Evolutionary conservation across 1,140 invertebrate species (phyloP), one percentile per base, ranked within the genome.

Genomic region (Venturia canescens): DNA sequence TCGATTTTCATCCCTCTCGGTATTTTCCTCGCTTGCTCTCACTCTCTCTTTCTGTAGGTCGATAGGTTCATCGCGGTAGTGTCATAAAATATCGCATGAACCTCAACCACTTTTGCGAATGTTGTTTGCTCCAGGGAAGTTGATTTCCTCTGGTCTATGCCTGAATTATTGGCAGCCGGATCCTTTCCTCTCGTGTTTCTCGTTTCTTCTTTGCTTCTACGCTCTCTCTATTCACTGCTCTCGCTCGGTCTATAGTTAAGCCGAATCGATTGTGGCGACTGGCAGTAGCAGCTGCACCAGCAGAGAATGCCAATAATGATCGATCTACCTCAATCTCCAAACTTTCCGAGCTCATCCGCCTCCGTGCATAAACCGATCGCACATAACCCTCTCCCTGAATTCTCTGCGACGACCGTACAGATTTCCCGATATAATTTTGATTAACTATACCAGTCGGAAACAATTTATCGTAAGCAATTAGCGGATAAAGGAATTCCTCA

Each of bases 21-120:
- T n/a, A n/a, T 63, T 23, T 27, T 23, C 27, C 83, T 79, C 66
- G 80, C 60, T 63, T n/a, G 18, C 15, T 57, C 71, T 27, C 48
- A 57, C 71, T 74, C 70, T 7, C n/a, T 9, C 21, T 0, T 3
- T 38, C 38, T 18, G 18, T 44, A 26, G 74, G 18, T 76, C 74
- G 18, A 23, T 57, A 77, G 84, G 38, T 44, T 44, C 16, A 53
- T 53, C 83, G 84, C 83, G 84, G 82, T 84, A 84, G 81, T 78
- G 83, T 86, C 88, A 89, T 91, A 91, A 91, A 91, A 90, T 90
- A 91, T 86, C 87, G 88, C 88, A 89, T 88, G 87, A 90, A 89
- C 86, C 86, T 69, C 83, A 82, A 82, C 77, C 83, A 83, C 85
- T 70, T 29, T 53, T 60, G 53, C 53, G 16, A 60, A 48, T 38